Evolutionary conservation across 2,797 vertebrate species (phyloP).

Genomic region (Myotis planiceps): DNA sequence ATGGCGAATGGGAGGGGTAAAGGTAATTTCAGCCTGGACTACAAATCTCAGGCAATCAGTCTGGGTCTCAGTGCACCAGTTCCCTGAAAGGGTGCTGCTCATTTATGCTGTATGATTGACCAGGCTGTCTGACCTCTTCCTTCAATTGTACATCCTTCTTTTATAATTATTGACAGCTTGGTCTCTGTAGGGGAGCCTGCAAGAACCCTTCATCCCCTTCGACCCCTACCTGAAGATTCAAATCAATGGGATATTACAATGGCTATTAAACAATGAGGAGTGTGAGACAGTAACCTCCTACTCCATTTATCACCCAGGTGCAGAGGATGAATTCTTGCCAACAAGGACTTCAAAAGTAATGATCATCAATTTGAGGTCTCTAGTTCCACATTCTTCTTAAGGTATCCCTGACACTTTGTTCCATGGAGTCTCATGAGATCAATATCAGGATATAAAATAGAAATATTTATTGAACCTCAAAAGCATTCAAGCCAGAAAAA

Average conservation of each 20-base stretch:
- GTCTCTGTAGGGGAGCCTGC: neutral
- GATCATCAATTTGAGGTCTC: neutral
- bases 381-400: neutral
- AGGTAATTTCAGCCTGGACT: neutral
- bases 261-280: neutral
- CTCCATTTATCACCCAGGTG: neutral
- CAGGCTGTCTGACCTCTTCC: neutral
- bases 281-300: neutral
- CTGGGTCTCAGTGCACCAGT: neutral
- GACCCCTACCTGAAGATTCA: neutral
- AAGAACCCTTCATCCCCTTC: neutral
- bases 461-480: neutral
- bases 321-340: neutral
- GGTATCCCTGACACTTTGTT: neutral
- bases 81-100: neutral
- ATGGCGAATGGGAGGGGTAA: neutral
- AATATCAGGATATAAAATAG: neutral
- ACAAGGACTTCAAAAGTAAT: conserved; percentile 11
- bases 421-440: neutral
- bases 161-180: neutral
- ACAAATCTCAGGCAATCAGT: neutral
- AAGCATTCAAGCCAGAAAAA: neutral
- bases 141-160: neutral
- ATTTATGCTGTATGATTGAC: neutral
- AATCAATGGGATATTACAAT: neutral